Conservation (phyloP, 1,140 invertebrate genomes). For the Ridgeia piscesae region DNA sequence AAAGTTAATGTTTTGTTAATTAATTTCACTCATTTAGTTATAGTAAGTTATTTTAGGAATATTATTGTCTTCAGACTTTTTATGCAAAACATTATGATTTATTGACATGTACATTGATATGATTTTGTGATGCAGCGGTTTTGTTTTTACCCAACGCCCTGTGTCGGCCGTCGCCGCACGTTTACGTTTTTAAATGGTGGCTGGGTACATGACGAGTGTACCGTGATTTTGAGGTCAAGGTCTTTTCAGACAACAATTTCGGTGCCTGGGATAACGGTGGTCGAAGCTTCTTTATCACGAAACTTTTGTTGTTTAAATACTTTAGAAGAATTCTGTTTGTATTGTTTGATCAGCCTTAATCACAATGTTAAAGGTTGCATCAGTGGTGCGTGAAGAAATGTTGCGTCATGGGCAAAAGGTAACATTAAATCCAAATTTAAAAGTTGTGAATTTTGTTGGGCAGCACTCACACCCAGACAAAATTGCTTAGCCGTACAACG, state of each 20-base stretch:
- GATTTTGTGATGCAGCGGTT: too few relatives aligned
- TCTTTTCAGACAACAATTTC: neutral
- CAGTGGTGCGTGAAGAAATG: neutral
- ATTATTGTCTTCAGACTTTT: too few relatives aligned
- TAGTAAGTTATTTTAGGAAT: too few relatives aligned
- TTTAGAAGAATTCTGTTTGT: neutral
- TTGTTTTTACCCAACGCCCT: too few relatives aligned
- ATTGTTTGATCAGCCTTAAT: neutral
- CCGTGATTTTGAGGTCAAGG: neutral
- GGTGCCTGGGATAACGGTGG: neutral
- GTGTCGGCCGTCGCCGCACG: too few relatives aligned
- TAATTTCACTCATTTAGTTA: too few relatives aligned
- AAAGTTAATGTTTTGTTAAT: too few relatives aligned
- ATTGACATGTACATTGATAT: too few relatives aligned
- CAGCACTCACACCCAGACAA: too few relatives aligned
- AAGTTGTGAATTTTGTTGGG: neutral
- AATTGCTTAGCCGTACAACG: neutral
- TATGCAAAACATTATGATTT: too few relatives aligned
- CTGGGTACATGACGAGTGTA: neutral
- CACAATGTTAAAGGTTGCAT: neutral
- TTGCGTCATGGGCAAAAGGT: neutral
- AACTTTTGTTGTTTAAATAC: neutral
- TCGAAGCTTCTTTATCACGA: neutral
- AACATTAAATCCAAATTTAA: neutral
- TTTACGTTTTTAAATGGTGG: neutral